A percentile compares a stretch with the other conserved stretches of the same genome.
Conservation (phyloP, 2,113 vertebrate species). For the Xenopus borealis region DNA sequence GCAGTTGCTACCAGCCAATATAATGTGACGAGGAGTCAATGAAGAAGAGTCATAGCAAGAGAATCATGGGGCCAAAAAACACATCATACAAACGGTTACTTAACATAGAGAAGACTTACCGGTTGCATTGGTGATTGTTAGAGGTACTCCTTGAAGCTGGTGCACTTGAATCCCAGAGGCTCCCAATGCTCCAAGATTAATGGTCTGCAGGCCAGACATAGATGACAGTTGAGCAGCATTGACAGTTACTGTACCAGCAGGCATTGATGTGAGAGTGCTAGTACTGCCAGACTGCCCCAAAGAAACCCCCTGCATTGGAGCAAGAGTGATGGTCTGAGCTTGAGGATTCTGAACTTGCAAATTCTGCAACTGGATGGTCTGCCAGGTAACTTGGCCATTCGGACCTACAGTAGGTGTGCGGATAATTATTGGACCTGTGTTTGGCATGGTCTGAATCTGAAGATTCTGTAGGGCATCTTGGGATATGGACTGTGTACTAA, state of each 20-base stretch:
- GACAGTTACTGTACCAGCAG: conserved; percentile 74
- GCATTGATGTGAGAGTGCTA: conserved; percentile 70
- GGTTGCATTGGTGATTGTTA: conserved; percentile 76
- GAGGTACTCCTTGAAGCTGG: conserved; percentile 85
- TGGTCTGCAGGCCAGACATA: conserved; percentile 83
- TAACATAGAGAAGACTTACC: conserved; percentile 65
- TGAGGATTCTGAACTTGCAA: conserved; percentile 78
- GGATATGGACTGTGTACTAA: conserved; percentile 82
- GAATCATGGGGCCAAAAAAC: too few relatives aligned
- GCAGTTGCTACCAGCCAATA: too few relatives aligned
- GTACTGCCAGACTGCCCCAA: conserved; percentile 75
- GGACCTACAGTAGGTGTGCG: conserved; percentile 84
- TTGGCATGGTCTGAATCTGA: conserved; percentile 86
- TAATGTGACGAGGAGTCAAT: too few relatives aligned
- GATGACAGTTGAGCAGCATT: conserved; percentile 88
- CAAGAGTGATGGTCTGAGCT: conserved; percentile 89
- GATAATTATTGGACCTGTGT: conserved; percentile 85
- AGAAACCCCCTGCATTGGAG: conserved; percentile 82
- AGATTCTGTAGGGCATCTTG: conserved; percentile 92
- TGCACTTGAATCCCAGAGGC: conserved; percentile 89
- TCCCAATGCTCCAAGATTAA: conserved; percentile 89
- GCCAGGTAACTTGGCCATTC: conserved; percentile 95
- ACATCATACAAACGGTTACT: too few relatives aligned
- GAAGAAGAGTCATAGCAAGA: too few relatives aligned
- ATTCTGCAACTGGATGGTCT: conserved; percentile 93